Percentiles rank a stretch among this genome's conserved stretches.
phyloP scores from a whole-genome alignment of 2,888 invertebrate species.

The Platycheirus albimanus region DNA sequence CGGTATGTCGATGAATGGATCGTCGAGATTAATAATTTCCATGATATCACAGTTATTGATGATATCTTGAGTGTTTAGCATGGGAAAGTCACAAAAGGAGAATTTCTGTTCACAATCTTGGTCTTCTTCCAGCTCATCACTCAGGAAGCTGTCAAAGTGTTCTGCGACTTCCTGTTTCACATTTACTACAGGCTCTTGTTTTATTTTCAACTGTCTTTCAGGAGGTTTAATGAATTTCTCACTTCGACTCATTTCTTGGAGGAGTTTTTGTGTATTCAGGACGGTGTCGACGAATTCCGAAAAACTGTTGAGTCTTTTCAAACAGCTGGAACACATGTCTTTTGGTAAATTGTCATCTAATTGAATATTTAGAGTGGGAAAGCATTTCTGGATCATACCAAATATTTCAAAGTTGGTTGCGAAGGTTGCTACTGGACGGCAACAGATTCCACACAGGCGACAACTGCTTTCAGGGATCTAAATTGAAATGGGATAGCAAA shows the following conservation, averaged over 20 bases:
- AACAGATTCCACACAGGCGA: constrained; percentile 79
- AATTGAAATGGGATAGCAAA: neutral
- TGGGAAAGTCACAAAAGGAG: constrained; percentile 80
- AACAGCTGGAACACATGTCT: constrained; percentile 79
- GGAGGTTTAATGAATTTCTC: constrained; percentile 63
- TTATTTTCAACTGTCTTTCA: constrained; percentile 80
- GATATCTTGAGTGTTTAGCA: constrained; percentile 80
- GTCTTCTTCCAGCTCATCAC: constrained; percentile 78
- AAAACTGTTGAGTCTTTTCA: constrained; percentile 79
- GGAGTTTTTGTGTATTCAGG: constrained; percentile 79
- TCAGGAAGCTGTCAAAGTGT: constrained; percentile 78
- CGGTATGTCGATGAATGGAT: constrained; percentile 81
- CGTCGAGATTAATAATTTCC: constrained; percentile 82
- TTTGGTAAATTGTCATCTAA: constrained; percentile 81
- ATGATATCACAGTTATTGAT: constrained; percentile 82
- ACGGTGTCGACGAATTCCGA: constrained; percentile 81
- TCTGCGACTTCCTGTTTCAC: constrained; percentile 82
- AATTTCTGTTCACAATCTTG: constrained; percentile 80
- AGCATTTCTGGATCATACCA: constrained; percentile 81
- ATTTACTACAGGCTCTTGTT: constrained; percentile 81
- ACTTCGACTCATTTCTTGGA: constrained; percentile 78
- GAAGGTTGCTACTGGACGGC: constrained; percentile 78
- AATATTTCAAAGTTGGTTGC: constrained; percentile 81
- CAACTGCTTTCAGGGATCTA: constrained; percentile 76
- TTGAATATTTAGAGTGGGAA: constrained; percentile 81